phyloP scores from a whole-genome alignment of 2,888 invertebrate species.

The Idaea aversata region DNA sequence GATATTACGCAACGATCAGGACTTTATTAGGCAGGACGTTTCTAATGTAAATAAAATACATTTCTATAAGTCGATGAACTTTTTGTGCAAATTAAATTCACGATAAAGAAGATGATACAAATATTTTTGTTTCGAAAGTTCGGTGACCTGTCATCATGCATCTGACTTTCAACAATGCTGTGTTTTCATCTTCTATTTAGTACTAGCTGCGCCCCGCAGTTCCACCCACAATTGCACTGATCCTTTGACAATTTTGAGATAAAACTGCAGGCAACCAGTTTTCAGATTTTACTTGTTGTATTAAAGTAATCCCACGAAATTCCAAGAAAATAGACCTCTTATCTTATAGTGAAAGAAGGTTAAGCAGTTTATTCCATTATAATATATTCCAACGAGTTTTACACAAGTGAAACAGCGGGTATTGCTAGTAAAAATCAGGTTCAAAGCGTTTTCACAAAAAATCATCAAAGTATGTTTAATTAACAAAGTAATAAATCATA shows the following conservation, averaged over 20 bases:
- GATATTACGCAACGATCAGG: not conserved
- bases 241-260: too few relatives aligned
- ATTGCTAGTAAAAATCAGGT: too few relatives aligned
- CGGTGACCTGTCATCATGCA: not conserved
- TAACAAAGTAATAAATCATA: not conserved
- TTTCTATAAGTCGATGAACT: slow-evolving; percentile 13
- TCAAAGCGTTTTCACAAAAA: not conserved
- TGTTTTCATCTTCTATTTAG: not conserved
- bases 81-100: slow-evolving; percentile 17
- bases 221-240: too few relatives aligned
- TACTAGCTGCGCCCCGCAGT: too few relatives aligned
- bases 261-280: too few relatives aligned
- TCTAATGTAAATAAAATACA: not conserved
- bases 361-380: too few relatives aligned
- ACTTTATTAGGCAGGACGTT: slow-evolving; percentile 1
- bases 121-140: not conserved
- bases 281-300: too few relatives aligned
- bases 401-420: too few relatives aligned
- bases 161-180: not conserved
- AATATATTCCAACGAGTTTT: too few relatives aligned
- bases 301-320: too few relatives aligned
- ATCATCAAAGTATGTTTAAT: not conserved
- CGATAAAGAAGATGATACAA: slow-evolving; percentile 15
- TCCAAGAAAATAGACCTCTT: too few relatives aligned
- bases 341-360: too few relatives aligned